Evolutionary conservation across 2,797 vertebrate species (phyloP), one percentile per base, ranked within the genome.

Genomic region (Sebastes alutus): DNA sequence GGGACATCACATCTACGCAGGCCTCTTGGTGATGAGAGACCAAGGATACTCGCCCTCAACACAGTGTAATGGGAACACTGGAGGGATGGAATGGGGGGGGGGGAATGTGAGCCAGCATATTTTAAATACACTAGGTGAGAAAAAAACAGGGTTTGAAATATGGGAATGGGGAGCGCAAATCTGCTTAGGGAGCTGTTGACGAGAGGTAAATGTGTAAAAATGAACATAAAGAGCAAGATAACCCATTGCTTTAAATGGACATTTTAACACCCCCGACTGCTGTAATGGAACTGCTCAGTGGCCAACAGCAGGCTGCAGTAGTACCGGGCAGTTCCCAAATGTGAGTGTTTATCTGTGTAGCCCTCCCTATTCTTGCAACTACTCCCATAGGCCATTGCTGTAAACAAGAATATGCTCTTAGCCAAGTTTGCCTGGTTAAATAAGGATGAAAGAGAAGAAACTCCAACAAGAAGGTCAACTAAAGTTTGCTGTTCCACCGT

Each of bases 381-480:
- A 62, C 70, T 85, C 87, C 88, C 82, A 23, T 16, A 75, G 80
- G 84, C 74, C 67, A 23, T 42, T 35, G 86, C 78, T 86, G 88
- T 91, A 93, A 92, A 94, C 92, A 92, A 86, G 84, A 84, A 91
- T 89, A 83, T 86, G 90, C 90, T 93, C 77, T 91, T 91, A 89
- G 89, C 81, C 56, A 71, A 81, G 85, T 56, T 32, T 70, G 65
- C 38, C 54, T 20, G 79, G 73, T 79, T 86, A 84, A 84, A 83
- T 85, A 87, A 91, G 76, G 83, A 89, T 83, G 67, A 82, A 86
- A 85, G 70, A 72, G 35, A 78, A 77, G 38, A 77, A 86, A 81
- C 49, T 85, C 60, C 25, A 82, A 81, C 64, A 71, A 46, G 81
- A 72, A 66, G 74, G 72, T 82, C 80, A 78, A 18, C n/a, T 32